A percentile compares a stretch with the other conserved stretches of the same genome.
These are phyloP conservation scores for Oxytorus armatus DNA, from an alignment of 2,888 invertebrate species.

Conservation along the genomic window DNA sequence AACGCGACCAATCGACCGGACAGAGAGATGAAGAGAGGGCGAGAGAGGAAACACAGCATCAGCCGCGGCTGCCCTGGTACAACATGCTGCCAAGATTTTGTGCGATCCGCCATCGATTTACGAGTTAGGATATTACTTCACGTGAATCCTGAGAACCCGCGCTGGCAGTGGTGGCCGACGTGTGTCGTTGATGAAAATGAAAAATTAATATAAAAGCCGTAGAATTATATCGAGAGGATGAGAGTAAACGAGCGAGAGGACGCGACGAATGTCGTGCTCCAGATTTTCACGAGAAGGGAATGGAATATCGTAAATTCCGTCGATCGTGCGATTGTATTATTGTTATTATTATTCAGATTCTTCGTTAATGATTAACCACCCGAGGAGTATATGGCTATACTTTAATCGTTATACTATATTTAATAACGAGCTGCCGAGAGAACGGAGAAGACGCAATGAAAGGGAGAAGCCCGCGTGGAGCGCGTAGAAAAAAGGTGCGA, in stretches of 20 bases:
- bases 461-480: slow-evolving; percentile 17
- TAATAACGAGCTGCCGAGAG: slow-evolving; percentile 63
- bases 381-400: slow-evolving; percentile 62
- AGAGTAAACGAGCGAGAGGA: slow-evolving; percentile 28
- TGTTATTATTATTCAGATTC: slow-evolving; percentile 27
- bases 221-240: slow-evolving; percentile 25
- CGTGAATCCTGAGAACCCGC: slow-evolving; percentile 43
- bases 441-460: slow-evolving; percentile 42
- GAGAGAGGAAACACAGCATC: slow-evolving; percentile 24
- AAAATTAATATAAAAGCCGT: neutral
- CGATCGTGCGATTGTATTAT: slow-evolving; percentile 44
- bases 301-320: slow-evolving; percentile 63
- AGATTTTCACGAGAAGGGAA: slow-evolving; percentile 33
- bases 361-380: slow-evolving; percentile 68
- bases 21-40: slow-evolving; percentile 14
- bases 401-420: slow-evolving; percentile 60
- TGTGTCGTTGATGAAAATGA: slow-evolving; percentile 16
- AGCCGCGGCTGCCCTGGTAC: slow-evolving; percentile 49
- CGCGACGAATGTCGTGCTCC: slow-evolving; percentile 35
- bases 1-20: slow-evolving; percentile 48
- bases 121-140: slow-evolving; percentile 65
- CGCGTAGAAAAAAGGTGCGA: slow-evolving; percentile 44
- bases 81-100: slow-evolving; percentile 58
- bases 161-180: no score
- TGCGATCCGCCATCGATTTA: slow-evolving; percentile 65